Percentiles rank a stretch among this genome's conserved stretches.
Conservation (phyloP, 2,888 invertebrate genomes). For the Hermaeophaga mercurialis region DNA sequence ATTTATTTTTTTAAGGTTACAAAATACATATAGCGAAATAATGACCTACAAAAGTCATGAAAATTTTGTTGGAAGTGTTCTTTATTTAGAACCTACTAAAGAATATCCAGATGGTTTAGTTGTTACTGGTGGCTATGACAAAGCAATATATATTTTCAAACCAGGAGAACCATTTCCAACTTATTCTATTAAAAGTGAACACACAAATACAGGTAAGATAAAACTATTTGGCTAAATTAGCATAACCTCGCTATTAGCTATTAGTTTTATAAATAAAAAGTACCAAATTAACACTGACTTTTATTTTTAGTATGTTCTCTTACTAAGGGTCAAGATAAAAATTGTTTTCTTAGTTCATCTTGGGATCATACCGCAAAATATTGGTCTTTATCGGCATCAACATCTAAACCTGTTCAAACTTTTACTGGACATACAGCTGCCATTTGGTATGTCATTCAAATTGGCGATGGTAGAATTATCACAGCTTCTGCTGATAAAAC, state of each 20-base stretch:
- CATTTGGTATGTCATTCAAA: slow-evolving; percentile 79
- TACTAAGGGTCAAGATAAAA: slow-evolving; percentile 57
- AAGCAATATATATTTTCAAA: slow-evolving; percentile 78
- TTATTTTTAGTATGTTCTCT: slow-evolving; percentile 60
- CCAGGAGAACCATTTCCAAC: slow-evolving; percentile 71
- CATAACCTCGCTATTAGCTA: no score
- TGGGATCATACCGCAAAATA: slow-evolving; percentile 91
- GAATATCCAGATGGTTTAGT: slow-evolving; percentile 78
- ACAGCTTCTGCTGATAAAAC: slow-evolving; percentile 94
- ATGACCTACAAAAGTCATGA: slow-evolving; percentile 78
- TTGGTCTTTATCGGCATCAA: slow-evolving; percentile 70
- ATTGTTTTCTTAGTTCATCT: slow-evolving; percentile 79
- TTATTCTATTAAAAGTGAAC: slow-evolving; percentile 71
- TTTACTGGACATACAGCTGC: slow-evolving; percentile 79
- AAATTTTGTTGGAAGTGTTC: slow-evolving; percentile 85
- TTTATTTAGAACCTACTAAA: slow-evolving; percentile 73
- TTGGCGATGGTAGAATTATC: slow-evolving; percentile 64
- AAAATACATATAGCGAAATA: slow-evolving; percentile 67
- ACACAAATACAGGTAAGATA: slow-evolving; percentile 70
- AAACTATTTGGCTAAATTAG: not conserved
- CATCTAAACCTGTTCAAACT: slow-evolving; percentile 60
- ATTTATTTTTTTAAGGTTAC: slow-evolving; percentile 57
- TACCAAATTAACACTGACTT: not conserved
- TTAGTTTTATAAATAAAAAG: no score
- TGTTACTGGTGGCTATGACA: slow-evolving; percentile 89